A percentile compares a stretch with the other conserved stretches of the same genome.
phyloP scores from a whole-genome alignment of 2,888 invertebrate species.

The Eumerus sabulonum region DNA sequence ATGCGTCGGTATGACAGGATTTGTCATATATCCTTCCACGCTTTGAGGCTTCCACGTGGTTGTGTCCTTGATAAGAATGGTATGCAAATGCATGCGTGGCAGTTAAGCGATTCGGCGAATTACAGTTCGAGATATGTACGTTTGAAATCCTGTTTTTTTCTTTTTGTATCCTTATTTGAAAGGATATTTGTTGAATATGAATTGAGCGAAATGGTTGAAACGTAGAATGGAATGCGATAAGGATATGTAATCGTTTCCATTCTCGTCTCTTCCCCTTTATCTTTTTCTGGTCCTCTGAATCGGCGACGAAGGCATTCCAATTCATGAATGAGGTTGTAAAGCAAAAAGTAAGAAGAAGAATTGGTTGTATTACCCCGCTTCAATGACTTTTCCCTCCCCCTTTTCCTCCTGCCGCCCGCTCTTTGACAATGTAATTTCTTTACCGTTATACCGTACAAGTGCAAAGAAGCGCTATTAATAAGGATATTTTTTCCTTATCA shows the following conservation, averaged over 20 bases:
- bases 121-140: neutral
- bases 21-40: neutral
- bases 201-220: constrained; percentile 8
- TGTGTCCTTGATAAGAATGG: constrained; percentile 2
- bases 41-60: neutral
- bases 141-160: constrained; percentile 2
- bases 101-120: neutral
- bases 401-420: neutral
- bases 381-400: neutral
- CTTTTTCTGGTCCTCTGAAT: constrained; percentile 12
- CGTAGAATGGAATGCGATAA: constrained; percentile 35
- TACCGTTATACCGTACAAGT: constrained; percentile 35
- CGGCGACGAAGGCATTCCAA: constrained; percentile 29
- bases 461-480: constrained; percentile 45
- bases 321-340: constrained; percentile 9
- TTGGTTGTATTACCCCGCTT: constrained; percentile 5
- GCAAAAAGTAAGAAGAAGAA: neutral
- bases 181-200: constrained; percentile 18
- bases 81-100: constrained; percentile 19
- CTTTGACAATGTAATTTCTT: constrained; percentile 47
- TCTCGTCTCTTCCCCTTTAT: no score
- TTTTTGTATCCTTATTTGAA: no score
- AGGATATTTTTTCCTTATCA: constrained; percentile 2
- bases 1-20: neutral
- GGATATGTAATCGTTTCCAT: constrained; percentile 34